Evolutionary conservation across 1,140 invertebrate species (phyloP), one percentile per base, ranked within the genome.

Genomic region (Dinoponera quadriceps): DNA sequence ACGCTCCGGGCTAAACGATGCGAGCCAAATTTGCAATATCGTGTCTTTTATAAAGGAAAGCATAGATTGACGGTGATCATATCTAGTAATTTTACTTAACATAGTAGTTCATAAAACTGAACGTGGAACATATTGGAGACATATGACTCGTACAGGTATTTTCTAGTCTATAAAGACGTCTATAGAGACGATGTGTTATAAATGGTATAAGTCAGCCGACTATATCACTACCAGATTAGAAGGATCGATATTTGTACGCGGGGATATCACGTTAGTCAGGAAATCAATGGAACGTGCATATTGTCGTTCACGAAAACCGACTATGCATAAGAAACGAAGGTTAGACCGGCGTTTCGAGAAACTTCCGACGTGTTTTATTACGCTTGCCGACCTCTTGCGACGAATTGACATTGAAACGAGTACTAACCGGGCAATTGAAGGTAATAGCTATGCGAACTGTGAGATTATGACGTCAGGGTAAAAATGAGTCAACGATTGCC

Each of bases 401-500:
- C 22, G 71, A 80, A 69, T 80, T 20, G 14, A 57, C 22, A 33
- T 80, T 57, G 7, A 71, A 80, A 20, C 65, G 69, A 71, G 33
- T 49, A 2, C 33, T 27, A 80, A 71, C 22, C 69, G 48, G 44
- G 68, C 63, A 57, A 33, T 80, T 80, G 20, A 78, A 69, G 75
- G 65, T 80, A 80, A 57, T 44, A 69, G 14, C 62, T 69, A 22
- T 51, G 16, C 11, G 22, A 69, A 11, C 13, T 3, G 13, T 44
- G 13, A 73, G 2, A 78, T 69, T 68, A 44, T 48, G 22, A 80
- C 16, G n/a, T 80, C 65, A 71, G 44, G 38, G 7, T 7, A 9
- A 71, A 48, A 68, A 65, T 25, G n/a, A 48, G n/a, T 71, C 54
- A 68, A 55, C 9, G 25, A 59, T 71, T 69, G 7, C 49, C 38